Evolutionary conservation across 2,113 vertebrate species (phyloP), one percentile per base, ranked within the genome.

Genomic region (Spilogale gracilis): DNA sequence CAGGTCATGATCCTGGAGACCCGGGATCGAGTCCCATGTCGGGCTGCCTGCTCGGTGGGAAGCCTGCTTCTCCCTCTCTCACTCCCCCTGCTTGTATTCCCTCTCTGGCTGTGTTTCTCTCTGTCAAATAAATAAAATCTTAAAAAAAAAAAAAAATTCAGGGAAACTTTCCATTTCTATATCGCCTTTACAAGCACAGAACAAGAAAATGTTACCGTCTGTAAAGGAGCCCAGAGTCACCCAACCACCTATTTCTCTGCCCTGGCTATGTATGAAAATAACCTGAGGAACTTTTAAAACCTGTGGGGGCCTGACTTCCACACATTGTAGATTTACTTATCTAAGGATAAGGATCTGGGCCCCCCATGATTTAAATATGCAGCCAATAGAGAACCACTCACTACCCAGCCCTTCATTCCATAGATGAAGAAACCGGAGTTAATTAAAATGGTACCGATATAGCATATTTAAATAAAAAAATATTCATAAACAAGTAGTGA

Each of bases 401-500:
- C 48, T 23, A 67, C 30, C 50, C 45, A 88, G 65, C 0, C 18
- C 6, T 18, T 96, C 25, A 83, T 84, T 93, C 60, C 65, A 79
- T 30, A 84, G 43, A 89, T 83, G 23, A 76, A 23, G 50, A 78
- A 93, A 89, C 12, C 50, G 3, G 17, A 9, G 27, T 60, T 89
- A 93, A 69, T 84, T 60, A 25, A 84, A 93, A 84, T 32, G 25
- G 18, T 83, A 84, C 52, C 25, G 69, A 78, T 84, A 54, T 12
- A 78, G 18, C 9, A 84, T 60, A 89, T 69, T 71, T 63, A 87
- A 87, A 63, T 73, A 73, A 48, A 87, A 90, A 9, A 11, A 5
- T 89, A 50, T 85, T 78, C 71, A 50, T 84, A 50, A 91, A 58
- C 54, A 63, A 85, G 54, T 71, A 83, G 67, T 84, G 12, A 96